phyloP scores from a whole-genome alignment of 2,888 invertebrate genomes.

The Actias luna region DNA sequence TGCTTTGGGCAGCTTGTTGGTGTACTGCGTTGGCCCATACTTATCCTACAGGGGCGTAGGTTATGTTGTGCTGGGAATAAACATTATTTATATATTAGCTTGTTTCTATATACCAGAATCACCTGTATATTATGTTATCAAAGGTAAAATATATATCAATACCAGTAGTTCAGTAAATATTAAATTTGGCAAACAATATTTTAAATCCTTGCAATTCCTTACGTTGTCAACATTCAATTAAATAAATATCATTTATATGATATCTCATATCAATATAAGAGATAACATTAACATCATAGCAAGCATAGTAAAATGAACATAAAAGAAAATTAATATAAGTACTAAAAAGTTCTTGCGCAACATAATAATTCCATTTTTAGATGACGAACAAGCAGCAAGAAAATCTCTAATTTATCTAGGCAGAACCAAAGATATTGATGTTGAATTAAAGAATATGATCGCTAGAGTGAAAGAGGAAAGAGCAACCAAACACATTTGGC shows the following conservation, averaged over 20 bases:
- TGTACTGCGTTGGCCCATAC: slow-evolving; percentile 19
- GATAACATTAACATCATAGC: no score
- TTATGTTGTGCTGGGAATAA: slow-evolving; percentile 2
- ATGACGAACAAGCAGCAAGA: slow-evolving; percentile 3
- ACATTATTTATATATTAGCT: not conserved
- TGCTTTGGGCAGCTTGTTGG: slow-evolving; percentile 16
- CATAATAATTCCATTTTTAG: no score
- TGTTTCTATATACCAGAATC: slow-evolving; percentile 8
- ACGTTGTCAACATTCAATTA: no score
- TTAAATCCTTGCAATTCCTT: no score
- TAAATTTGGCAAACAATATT: no score
- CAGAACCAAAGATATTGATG: slow-evolving; percentile 4
- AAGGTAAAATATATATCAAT: not conserved
- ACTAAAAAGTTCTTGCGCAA: no score
- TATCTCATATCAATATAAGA: no score
- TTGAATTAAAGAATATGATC: slow-evolving; percentile 8
- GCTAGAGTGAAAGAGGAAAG: not conserved
- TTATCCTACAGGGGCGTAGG: slow-evolving; percentile 6
- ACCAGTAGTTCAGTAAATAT: no score
- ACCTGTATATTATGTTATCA: slow-evolving; percentile 9
- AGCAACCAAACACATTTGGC: slow-evolving; percentile 27
- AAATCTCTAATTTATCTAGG: slow-evolving; percentile 3
- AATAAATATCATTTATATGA: no score
- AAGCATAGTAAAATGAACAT: no score
- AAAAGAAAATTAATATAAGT: no score